Evolutionary conservation across 2,113 vertebrate species (phyloP), one percentile per base, ranked within the genome.

Genomic region (Andinoacara biseriatus): DNA sequence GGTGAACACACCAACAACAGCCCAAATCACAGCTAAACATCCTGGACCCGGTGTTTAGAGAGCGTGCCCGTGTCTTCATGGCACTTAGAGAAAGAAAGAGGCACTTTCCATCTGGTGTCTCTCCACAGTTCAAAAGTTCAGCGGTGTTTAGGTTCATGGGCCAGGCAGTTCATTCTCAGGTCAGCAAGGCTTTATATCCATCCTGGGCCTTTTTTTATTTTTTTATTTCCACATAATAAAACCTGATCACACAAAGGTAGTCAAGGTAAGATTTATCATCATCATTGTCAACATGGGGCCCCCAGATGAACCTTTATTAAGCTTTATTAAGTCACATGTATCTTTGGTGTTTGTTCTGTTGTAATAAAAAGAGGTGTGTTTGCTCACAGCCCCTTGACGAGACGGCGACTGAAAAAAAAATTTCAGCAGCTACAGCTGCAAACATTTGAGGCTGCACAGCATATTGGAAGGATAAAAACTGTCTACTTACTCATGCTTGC

Each of bases 41-140:
- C 85, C 75, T 59, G 72, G 74, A 75, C 35, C 61, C 20, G 10
- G 26, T 31, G 43, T 52, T 56, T 26, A 63, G 60, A 60, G 35
- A 29, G 52, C 75, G 26, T 14, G 58, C 3, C 60, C 49, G 8
- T 80, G 69, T 79, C 74, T 80, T 88, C 24, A 76, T 77, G 69
- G 83, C 82, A 72, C 78, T 91, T 85, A 80, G 57, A 74, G 65
- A 81, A 60, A 91, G 77, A 78, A 83, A 84, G 82, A 91, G 85
- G 78, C 82, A 82, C 88, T 93, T 91, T 90, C 90, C 94, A 92
- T 94, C 94, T 94, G 92, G 83, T 86, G 86, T 81, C 33, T 46
- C 9, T 20, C 54, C 81, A 86, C 80, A 80, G 93, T 95, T 95
- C 93, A 22, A 79, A 86, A 91, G 93, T 93, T 94, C 94, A 95